phyloP scores from a whole-genome alignment of 2,888 invertebrate genomes.

The Coronaproctus castanopsis region DNA sequence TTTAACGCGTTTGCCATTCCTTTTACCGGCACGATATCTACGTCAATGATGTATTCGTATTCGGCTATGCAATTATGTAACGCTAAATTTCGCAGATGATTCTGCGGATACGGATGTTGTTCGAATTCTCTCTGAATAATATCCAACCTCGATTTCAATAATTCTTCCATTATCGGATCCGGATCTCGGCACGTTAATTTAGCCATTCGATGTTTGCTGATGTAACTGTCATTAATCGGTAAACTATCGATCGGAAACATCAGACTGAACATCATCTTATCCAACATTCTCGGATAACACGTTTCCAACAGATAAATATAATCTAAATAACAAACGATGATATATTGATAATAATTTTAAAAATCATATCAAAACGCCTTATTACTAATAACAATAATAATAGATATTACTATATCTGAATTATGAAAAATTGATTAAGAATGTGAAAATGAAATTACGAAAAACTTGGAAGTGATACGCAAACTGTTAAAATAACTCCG shows the following conservation, averaged over 20 bases:
- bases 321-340: too few relatives aligned
- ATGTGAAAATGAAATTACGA: too few relatives aligned
- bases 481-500: too few relatives aligned
- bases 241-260: background rate
- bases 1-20: constrained; percentile 50
- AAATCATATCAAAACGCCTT: too few relatives aligned
- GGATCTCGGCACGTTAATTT: constrained; percentile 25
- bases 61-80: constrained; percentile 62
- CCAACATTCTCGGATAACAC: background rate
- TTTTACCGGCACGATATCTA: constrained; percentile 65
- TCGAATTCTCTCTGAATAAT: background rate
- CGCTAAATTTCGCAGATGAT: constrained; percentile 68
- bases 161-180: constrained; percentile 37
- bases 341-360: too few relatives aligned
- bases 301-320: background rate
- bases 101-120: constrained; percentile 54
- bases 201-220: background rate
- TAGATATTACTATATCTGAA: too few relatives aligned
- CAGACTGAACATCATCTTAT: background rate
- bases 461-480: too few relatives aligned
- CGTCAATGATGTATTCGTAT: constrained; percentile 66
- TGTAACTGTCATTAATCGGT: background rate
- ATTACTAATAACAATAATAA: too few relatives aligned
- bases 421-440: too few relatives aligned
- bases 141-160: constrained; percentile 37